These are phyloP conservation scores for Electrona antarctica DNA, from an alignment of 2,113 vertebrate genomes.

Conservation along the genomic window DNA sequence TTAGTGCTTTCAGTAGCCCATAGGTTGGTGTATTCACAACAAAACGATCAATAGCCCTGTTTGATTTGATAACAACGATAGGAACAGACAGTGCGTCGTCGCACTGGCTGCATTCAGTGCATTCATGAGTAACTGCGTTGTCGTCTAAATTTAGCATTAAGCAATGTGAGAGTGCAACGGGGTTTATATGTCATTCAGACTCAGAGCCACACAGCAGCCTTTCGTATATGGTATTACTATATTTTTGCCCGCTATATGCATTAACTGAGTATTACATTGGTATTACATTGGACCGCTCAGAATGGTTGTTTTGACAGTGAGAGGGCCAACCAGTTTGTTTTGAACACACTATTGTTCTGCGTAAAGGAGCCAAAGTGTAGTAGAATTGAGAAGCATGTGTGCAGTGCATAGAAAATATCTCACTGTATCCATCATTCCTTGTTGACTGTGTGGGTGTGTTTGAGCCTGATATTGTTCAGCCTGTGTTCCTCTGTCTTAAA, in stretches of 20 bases:
- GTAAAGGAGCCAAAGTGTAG: conserved; percentile 55
- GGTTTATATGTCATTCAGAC: conserved; percentile 24
- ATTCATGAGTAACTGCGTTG: conserved; percentile 29
- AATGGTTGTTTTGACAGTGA: conserved; percentile 1
- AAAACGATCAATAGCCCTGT: not conserved
- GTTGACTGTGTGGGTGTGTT: conserved; percentile 9
- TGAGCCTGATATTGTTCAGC: conserved; percentile 52
- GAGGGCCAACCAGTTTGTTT: conserved; percentile 1
- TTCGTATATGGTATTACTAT: not conserved
- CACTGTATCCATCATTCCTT: not conserved
- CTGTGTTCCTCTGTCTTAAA: conserved; percentile 43
- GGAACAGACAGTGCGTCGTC: conserved; percentile 25
- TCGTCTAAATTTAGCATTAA: conserved; percentile 65
- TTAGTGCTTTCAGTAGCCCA: rapidly evolving
- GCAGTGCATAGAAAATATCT: conserved; percentile 5
- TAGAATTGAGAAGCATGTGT: conserved; percentile 26
- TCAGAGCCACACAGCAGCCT: not conserved
- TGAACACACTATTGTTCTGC: conserved; percentile 34
- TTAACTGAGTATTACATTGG: not conserved
- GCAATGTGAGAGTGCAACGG: conserved; percentile 40
- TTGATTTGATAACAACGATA: not conserved
- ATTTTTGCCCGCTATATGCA: too few species aligned
- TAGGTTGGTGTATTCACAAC: not conserved
- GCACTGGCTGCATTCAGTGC: not conserved
- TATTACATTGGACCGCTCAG: not conserved